Percentiles rank a stretch among this genome's conserved stretches.
These are phyloP conservation scores for Marisa cornuarietis DNA, from an alignment of 1,140 invertebrate species.

Conservation along the genomic window DNA sequence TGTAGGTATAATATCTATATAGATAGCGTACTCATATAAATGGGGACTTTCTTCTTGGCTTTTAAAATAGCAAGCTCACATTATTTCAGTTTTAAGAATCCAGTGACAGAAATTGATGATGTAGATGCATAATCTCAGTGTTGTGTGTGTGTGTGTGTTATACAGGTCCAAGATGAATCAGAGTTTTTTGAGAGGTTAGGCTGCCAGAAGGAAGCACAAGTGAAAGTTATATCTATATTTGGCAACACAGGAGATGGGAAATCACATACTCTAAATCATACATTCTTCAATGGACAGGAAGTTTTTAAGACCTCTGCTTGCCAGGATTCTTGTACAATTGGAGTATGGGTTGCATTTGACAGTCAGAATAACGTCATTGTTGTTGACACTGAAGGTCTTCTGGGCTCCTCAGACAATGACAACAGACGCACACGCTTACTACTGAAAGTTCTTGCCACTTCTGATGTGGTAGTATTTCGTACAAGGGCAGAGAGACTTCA, in stretches of 20 bases:
- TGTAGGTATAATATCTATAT: too few species aligned
- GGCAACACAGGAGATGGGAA: constrained; percentile 89
- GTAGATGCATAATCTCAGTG: too few species aligned
- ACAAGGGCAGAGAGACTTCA: constrained; percentile 82
- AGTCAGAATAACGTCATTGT: constrained; percentile 74
- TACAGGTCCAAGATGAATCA: constrained; percentile 58
- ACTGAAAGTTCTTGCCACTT: constrained; percentile 82
- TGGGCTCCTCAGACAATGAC: constrained; percentile 75
- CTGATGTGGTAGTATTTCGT: constrained; percentile 84
- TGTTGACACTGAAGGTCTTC: constrained; percentile 83
- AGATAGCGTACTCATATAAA: too few species aligned
- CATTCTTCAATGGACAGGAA: constrained; percentile 80
- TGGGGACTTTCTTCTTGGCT: not conserved
- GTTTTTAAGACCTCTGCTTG: constrained; percentile 79
- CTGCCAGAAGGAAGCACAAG: constrained; percentile 57
- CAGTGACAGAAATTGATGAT: too few species aligned
- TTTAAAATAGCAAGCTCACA: not conserved
- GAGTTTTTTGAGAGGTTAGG: constrained; percentile 63
- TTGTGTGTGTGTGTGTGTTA: constrained; percentile 12
- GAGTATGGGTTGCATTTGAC: constrained; percentile 84
- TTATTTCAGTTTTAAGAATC: too few species aligned
- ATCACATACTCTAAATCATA: constrained; percentile 83
- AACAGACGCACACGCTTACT: constrained; percentile 79
- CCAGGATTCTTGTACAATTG: constrained; percentile 81
- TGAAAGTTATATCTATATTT: constrained; percentile 88